These are phyloP conservation scores for Sander vitreus DNA, from an alignment of 2,113 vertebrate genomes.

Conservation along the genomic window DNA sequence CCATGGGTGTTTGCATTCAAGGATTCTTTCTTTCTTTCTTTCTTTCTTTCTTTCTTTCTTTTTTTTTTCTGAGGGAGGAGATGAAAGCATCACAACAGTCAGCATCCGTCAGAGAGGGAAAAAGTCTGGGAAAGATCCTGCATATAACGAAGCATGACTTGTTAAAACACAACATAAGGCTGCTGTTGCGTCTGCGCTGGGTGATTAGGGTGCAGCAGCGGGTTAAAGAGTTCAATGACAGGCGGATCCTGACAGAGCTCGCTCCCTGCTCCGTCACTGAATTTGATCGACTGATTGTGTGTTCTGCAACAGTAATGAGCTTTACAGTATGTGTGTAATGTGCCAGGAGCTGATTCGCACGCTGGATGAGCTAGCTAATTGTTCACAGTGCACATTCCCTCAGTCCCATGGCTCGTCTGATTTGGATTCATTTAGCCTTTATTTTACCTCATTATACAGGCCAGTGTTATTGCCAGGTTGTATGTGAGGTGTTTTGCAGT, in stretches of 20 bases:
- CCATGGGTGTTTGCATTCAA: slow-evolving; percentile 74
- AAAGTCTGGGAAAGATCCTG: slow-evolving; percentile 68
- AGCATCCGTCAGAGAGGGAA: slow-evolving; percentile 66
- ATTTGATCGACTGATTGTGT: slow-evolving; percentile 73
- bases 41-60: not conserved
- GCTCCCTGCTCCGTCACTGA: slow-evolving; percentile 28
- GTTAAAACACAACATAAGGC: slow-evolving; percentile 57
- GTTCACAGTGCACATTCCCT: slow-evolving; percentile 69
- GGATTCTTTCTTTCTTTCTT: slow-evolving; percentile 12
- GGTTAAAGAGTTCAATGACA: slow-evolving; percentile 64
- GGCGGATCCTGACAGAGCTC: slow-evolving; percentile 52
- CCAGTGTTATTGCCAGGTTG: slow-evolving; percentile 73
- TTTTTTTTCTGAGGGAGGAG: slow-evolving; percentile 35
- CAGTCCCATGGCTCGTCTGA: slow-evolving; percentile 74
- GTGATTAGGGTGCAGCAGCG: slow-evolving; percentile 49
- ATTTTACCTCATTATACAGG: slow-evolving; percentile 80
- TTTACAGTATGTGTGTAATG: slow-evolving; percentile 75
- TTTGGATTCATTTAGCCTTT: slow-evolving; percentile 81
- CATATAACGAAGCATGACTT: slow-evolving; percentile 68
- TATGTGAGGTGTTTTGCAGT: slow-evolving; percentile 72
- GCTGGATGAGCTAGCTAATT: slow-evolving; percentile 77
- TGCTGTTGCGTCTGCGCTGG: slow-evolving; percentile 39
- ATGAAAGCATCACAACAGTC: slow-evolving; percentile 75
- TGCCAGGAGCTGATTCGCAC: slow-evolving; percentile 71
- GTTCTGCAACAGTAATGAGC: slow-evolving; percentile 72